A percentile compares a stretch with the other conserved stretches of the same genome.
Conservation (phyloP, 2,113 vertebrate genomes). For the Notothenia coriiceps region DNA sequence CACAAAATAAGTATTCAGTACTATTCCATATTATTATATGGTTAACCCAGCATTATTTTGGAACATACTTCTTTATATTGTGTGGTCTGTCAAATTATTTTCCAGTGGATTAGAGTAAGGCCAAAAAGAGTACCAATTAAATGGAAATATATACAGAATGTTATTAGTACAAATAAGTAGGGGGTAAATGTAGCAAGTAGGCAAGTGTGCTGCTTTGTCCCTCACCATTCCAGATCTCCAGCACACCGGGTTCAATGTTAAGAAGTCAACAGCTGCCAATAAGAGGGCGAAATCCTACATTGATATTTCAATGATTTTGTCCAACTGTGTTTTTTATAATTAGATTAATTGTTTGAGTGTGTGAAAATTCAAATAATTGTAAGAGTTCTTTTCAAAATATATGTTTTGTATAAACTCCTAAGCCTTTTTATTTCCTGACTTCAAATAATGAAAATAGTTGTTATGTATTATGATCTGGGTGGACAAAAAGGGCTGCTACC, state of each 20-base stretch:
- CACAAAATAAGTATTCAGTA: neutral
- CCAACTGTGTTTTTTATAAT: neutral
- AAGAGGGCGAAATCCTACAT: neutral
- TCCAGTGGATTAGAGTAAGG: neutral
- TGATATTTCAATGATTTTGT: neutral
- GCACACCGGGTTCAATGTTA: conserved; percentile 15
- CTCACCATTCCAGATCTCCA: conserved; percentile 51
- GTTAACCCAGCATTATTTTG: neutral
- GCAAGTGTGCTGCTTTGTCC: conserved; percentile 56
- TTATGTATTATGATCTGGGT: too few relatives aligned
- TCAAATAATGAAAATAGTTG: too few relatives aligned
- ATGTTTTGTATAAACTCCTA: too few relatives aligned
- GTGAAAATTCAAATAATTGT: too few relatives aligned
- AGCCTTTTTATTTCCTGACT: too few relatives aligned
- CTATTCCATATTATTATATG: neutral
- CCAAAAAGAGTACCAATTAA: neutral
- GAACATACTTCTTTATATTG: neutral
- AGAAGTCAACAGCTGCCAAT: conserved; percentile 1
- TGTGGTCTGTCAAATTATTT: neutral
- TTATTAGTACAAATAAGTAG: conserved; percentile 52
- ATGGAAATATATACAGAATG: conserved; percentile 73
- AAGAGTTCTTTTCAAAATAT: too few relatives aligned
- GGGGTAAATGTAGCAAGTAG: conserved; percentile 56
- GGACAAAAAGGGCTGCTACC: too few relatives aligned
- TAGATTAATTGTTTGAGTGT: too few relatives aligned